Evolutionary conservation across 2,797 vertebrate species (phyloP).

Genomic region (Tapera naevia): DNA sequence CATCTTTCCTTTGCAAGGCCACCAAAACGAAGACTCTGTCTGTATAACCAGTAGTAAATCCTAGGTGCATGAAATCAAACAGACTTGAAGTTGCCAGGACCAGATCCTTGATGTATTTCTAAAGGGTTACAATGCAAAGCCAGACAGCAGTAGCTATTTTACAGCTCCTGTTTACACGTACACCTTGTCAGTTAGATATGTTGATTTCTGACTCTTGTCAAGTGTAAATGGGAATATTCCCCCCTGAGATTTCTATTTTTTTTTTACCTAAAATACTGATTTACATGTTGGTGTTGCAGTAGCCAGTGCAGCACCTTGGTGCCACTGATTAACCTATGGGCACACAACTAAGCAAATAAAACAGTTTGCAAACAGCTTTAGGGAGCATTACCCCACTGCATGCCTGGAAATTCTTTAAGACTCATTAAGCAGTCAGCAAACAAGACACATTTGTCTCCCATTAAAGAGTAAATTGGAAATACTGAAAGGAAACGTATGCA

Average conservation of each 20-base stretch:
- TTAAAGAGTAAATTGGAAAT: slow-evolving; percentile 32
- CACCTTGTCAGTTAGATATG: not conserved
- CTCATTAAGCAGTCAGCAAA: slow-evolving; percentile 23
- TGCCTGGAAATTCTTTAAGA: not conserved
- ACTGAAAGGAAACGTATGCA: not conserved
- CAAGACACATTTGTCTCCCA: slow-evolving; percentile 14
- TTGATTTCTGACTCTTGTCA: not conserved
- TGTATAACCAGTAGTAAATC: not conserved
- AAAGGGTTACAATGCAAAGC: not conserved
- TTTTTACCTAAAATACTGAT: not conserved
- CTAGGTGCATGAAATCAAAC: not conserved
- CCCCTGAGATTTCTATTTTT: not conserved
- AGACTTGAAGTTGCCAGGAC: not conserved
- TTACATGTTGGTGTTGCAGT: not conserved
- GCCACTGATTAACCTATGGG: not conserved
- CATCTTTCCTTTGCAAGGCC: not conserved
- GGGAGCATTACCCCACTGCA: not conserved
- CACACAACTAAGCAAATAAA: not conserved
- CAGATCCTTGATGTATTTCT: not conserved
- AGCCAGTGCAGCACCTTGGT: not conserved
- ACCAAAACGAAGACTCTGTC: not conserved
- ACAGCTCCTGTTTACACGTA: not conserved
- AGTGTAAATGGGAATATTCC: not conserved
- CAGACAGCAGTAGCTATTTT: not conserved
- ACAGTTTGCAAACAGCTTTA: not conserved